Evolutionary conservation across 2,888 invertebrate genomes (phyloP), one percentile per base, ranked within the genome.

Genomic region (Eupithecia dodoneata): DNA sequence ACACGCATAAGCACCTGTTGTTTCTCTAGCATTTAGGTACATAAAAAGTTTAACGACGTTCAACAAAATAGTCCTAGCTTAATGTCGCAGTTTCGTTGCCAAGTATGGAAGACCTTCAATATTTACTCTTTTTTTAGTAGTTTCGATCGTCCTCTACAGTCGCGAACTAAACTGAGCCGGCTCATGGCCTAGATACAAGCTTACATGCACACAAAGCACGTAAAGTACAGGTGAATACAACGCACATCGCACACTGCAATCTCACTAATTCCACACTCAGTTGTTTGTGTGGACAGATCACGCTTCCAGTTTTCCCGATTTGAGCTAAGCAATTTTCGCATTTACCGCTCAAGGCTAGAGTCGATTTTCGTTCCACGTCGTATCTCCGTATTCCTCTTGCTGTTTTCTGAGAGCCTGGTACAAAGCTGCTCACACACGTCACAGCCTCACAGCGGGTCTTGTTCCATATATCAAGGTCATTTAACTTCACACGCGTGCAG

Each of bases 401-500:
- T 81, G 81, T 81, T 85, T 89, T 89, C 89, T 94, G 91, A 79
- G 81, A 84, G 86, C 94, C 93, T 93, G 86, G 94, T 94, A 93
- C 88, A 87, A 85, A 86, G 82, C 82, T 88, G 88, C 90, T 87
- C 91, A 92, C 93, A 92, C 91, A 91, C 89, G 87, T 87, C 90
- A 87, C 89, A 87, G 73, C 73, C 70, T 70, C 70, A 70, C 47
- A 70, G 87, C 87, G 84, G 86, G 88, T 90, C 88, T 89, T 88
- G 88, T 90, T 90, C 90, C 90, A 90, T 88, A 90, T 87, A 93
- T 93, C 92, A 94, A 93, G 94, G 93, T 91, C 93, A 90, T 86
- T 85, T 87, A 87, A 86, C 86, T 89, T 87, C 88, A 89, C 90
- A 91, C 89, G 87, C 89, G 90, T 90, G 87, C 88, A 89, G 86